Conservation (phyloP, 2,797 vertebrate species). For the Nasua narica region DNA sequence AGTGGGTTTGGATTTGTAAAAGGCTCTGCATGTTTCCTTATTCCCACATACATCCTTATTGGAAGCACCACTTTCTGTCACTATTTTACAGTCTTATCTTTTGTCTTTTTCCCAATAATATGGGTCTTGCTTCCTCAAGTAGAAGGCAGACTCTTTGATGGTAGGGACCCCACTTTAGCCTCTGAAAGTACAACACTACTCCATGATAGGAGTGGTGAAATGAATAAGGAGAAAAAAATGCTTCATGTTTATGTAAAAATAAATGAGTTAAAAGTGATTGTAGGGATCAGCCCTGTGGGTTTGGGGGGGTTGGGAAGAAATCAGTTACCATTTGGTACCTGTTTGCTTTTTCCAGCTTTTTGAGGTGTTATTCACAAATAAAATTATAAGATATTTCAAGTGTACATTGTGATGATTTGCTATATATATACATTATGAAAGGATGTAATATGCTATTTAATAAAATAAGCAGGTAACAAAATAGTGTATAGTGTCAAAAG, state of each 20-base stretch:
- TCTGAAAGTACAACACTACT: not conserved
- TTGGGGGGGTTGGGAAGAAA: not conserved
- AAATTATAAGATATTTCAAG: not conserved
- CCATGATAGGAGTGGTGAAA: not conserved
- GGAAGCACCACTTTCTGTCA: not conserved
- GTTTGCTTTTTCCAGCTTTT: not conserved
- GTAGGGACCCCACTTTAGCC: not conserved
- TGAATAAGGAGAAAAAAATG: not conserved
- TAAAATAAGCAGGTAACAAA: not conserved
- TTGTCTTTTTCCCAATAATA: not conserved
- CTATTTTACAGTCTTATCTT: not conserved
- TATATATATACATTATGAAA: not conserved
- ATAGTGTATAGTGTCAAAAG: not conserved
- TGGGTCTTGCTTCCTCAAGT: not conserved
- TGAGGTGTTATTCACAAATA: not conserved
- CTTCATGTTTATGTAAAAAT: not conserved
- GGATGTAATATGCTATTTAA: not conserved
- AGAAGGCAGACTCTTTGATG: not conserved
- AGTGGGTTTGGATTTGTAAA: not conserved
- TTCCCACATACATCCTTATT: not conserved
- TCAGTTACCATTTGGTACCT: not conserved
- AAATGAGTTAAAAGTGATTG: constrained; percentile 4
- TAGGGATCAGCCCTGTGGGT: not conserved
- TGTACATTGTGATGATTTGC: not conserved
- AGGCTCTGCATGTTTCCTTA: not conserved